Conservation (phyloP, 1,140 invertebrate species). For the Harlomillsia oculata region DNA sequence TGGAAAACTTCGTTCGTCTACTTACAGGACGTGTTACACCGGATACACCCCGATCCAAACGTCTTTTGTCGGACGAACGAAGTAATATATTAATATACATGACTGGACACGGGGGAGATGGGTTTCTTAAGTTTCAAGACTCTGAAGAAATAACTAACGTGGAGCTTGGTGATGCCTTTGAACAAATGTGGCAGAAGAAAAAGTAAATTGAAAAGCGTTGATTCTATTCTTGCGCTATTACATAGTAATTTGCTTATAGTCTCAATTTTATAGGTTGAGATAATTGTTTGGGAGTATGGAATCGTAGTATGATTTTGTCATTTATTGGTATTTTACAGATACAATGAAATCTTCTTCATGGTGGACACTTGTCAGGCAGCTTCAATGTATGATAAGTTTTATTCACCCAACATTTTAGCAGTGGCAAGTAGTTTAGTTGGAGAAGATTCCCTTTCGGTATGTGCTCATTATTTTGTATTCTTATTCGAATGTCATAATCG, state of each 20-base stretch:
- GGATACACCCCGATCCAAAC: slow-evolving; percentile 88
- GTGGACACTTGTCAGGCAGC: slow-evolving; percentile 99
- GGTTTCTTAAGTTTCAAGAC: slow-evolving; percentile 99
- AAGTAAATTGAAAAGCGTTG: slow-evolving; percentile 53
- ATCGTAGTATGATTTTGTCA: slow-evolving; percentile 27
- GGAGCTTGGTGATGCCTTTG: slow-evolving; percentile 94
- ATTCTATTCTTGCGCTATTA: neutral
- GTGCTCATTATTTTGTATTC: neutral
- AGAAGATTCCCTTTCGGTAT: slow-evolving; percentile 93
- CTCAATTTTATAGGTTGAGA: too few species aligned
- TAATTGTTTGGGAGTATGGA: too few species aligned
- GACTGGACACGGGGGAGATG: slow-evolving; percentile 95
- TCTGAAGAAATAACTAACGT: slow-evolving; percentile 98
- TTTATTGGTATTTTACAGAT: slow-evolving; percentile 62
- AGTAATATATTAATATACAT: slow-evolving; percentile 97
- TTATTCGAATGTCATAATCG: neutral
- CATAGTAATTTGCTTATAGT: too few species aligned
- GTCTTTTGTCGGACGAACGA: slow-evolving; percentile 87
- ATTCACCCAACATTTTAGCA: slow-evolving; percentile 95
- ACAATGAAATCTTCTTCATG: slow-evolving; percentile 97
- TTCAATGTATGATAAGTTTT: slow-evolving; percentile 96
- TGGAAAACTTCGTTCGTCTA: slow-evolving; percentile 95
- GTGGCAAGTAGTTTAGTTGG: slow-evolving; percentile 94
- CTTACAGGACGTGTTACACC: slow-evolving; percentile 82
- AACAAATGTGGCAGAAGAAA: slow-evolving; percentile 99